These are phyloP conservation scores for Thomomys bottae DNA, from an alignment of 2,113 vertebrate genomes.

Conservation along the genomic window DNA sequence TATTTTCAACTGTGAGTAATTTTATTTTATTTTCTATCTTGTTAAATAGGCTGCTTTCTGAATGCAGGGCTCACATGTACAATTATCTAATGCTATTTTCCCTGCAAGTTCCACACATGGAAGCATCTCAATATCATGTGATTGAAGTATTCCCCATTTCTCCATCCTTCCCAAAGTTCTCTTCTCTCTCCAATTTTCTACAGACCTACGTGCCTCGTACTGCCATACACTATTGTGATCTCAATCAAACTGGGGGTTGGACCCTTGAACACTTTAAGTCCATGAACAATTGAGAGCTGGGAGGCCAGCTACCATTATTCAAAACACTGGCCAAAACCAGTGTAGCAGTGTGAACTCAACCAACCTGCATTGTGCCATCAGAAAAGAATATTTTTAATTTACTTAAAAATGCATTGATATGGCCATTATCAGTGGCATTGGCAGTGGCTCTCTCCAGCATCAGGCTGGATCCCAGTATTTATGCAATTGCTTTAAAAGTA, in stretches of 20 bases:
- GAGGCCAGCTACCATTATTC: background rate
- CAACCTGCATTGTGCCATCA: background rate
- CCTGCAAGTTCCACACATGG: background rate
- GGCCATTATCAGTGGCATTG: background rate
- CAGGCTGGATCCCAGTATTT: background rate
- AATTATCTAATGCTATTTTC: background rate
- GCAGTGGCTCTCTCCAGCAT: no score
- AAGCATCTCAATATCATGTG: background rate
- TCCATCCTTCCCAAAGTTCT: background rate
- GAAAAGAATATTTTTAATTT: constrained; percentile 14
- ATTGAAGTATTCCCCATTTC: background rate
- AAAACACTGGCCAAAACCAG: background rate
- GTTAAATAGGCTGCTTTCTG: constrained; percentile 53
- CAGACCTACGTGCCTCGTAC: background rate
- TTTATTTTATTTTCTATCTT: constrained; percentile 56
- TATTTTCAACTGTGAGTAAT: constrained; percentile 56
- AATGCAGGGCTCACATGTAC: background rate
- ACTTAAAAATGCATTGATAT: constrained; percentile 20
- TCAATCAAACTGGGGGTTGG: background rate
- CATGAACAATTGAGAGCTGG: background rate
- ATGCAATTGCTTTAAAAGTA: background rate
- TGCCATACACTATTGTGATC: background rate
- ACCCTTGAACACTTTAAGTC: background rate
- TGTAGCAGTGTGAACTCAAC: constrained; percentile 11
- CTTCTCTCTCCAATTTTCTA: background rate